Percentiles rank a stretch among this genome's conserved stretches.
Evolutionary conservation across 2,888 invertebrate genomes (phyloP).

Genomic region (Microplitis manilae): DNA sequence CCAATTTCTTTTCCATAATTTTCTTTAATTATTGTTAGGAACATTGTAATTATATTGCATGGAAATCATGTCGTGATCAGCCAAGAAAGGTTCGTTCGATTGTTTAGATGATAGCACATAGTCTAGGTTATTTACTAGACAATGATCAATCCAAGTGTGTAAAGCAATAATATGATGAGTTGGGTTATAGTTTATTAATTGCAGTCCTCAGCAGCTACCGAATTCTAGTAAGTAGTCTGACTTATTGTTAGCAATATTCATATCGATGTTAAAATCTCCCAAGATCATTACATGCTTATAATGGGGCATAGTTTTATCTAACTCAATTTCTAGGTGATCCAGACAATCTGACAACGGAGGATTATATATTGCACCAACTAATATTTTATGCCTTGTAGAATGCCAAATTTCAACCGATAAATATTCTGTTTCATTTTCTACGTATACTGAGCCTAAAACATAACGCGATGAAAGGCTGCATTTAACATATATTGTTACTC

Average conservation of each 20-base stretch:
- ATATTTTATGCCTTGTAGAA: not conserved
- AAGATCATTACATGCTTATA: not conserved
- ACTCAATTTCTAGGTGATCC: not conserved
- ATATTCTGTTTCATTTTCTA: not conserved
- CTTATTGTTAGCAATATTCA: not conserved
- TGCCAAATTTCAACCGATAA: not conserved
- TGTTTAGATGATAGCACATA: not conserved
- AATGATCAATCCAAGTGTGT: slow-evolving; percentile 14
- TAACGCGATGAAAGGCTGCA: slow-evolving; percentile 1
- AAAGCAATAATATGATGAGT: slow-evolving; percentile 20
- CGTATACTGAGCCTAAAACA: slow-evolving; percentile 6
- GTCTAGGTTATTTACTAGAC: not conserved
- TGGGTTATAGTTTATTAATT: slow-evolving; percentile 15
- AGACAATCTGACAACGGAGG: not conserved
- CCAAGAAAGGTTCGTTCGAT: slow-evolving; percentile 24
- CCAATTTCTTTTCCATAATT: not conserved
- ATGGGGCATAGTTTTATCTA: not conserved
- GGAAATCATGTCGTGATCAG: slow-evolving; percentile 28
- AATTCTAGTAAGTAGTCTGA: slow-evolving; percentile 16
- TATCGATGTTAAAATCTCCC: not conserved
- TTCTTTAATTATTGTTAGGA: not conserved
- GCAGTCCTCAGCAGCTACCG: not conserved
- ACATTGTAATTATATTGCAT: not conserved
- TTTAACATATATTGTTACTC: slow-evolving; percentile 6
- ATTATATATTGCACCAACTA: not conserved